Conservation (phyloP, 1,140 invertebrate genomes). For the Tetramorium parvispinum region DNA sequence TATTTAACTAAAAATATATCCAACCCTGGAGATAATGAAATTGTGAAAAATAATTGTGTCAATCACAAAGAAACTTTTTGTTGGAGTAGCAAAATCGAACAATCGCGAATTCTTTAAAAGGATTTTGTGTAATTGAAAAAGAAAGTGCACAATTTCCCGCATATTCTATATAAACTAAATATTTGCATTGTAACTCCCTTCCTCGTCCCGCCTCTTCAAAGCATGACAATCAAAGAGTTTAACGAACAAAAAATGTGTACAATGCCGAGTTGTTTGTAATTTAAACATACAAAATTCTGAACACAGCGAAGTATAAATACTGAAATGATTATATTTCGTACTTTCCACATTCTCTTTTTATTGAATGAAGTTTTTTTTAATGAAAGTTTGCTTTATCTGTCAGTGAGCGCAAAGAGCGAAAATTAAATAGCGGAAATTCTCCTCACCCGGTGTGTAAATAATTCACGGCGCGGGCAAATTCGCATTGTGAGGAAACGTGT, state of each 20-base stretch:
- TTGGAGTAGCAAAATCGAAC: neutral
- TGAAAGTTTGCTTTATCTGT: constrained; percentile 13
- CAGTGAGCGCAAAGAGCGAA: constrained; percentile 2
- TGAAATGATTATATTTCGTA: constrained; percentile 24
- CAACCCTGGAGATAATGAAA: neutral
- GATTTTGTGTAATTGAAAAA: neutral
- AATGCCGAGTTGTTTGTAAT: neutral
- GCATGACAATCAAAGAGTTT: constrained; percentile 13
- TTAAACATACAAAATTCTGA: constrained; percentile 6
- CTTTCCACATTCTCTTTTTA: neutral
- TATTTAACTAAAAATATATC: neutral
- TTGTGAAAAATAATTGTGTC: neutral
- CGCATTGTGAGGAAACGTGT: neutral
- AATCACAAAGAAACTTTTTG: neutral
- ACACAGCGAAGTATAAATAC: neutral
- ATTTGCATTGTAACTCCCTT: neutral
- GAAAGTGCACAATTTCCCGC: neutral
- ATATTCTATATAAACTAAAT: neutral
- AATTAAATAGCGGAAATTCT: constrained; percentile 46
- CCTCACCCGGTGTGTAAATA: constrained; percentile 32
- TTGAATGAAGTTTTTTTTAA: constrained; percentile 3
- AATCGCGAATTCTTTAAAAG: neutral
- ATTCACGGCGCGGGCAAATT: constrained; percentile 23
- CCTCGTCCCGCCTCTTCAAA: neutral
- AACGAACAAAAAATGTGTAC: neutral